Percentiles rank a stretch among this genome's conserved stretches.
phyloP scores from a whole-genome alignment of 64 coral and sea anemone species.

The Pachyseris speciosa region DNA sequence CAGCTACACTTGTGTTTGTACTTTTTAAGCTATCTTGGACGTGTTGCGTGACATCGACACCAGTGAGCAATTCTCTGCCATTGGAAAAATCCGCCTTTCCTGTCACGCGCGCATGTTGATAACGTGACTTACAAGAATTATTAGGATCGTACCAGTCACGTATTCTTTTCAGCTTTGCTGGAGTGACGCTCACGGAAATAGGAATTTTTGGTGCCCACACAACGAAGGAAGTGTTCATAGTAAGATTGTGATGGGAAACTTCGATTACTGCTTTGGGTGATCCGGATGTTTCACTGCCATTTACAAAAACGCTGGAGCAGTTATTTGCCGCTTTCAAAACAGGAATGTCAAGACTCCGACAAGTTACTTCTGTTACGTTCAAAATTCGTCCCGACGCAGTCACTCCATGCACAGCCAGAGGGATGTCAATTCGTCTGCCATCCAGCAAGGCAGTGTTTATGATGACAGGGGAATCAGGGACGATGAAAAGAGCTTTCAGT shows the following conservation, averaged over 20 bases:
- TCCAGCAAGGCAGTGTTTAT: conserved; percentile 54
- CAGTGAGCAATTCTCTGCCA: background rate
- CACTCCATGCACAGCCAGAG: conserved; percentile 24
- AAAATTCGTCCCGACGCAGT: conserved; percentile 16
- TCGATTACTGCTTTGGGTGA: conserved; percentile 11
- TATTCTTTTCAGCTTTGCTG: conserved; percentile 39
- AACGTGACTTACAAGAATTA: conserved; percentile 55
- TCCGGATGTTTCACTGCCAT: conserved; percentile 36
- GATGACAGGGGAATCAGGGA: conserved; percentile 32
- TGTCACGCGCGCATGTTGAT: conserved; percentile 64
- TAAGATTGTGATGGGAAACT: background rate
- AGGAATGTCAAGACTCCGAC: conserved; percentile 26
- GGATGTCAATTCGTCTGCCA: conserved; percentile 17
- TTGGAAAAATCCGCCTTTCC: conserved; percentile 39
- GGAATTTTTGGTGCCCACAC: conserved; percentile 41
- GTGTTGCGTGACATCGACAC: conserved; percentile 52
- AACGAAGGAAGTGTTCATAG: conserved; percentile 23
- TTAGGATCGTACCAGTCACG: conserved; percentile 60
- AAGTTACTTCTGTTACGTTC: conserved; percentile 5
- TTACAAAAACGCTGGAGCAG: conserved; percentile 59
- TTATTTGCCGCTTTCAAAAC: conserved; percentile 38
- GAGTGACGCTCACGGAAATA: conserved; percentile 27
- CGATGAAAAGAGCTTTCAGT: conserved; percentile 31
- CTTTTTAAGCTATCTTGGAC: conserved; percentile 17
- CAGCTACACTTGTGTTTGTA: conserved; percentile 57